Evolutionary conservation across 2,888 invertebrate genomes (phyloP), one percentile per base, ranked within the genome.

Genomic region (Pinctada fucata): DNA sequence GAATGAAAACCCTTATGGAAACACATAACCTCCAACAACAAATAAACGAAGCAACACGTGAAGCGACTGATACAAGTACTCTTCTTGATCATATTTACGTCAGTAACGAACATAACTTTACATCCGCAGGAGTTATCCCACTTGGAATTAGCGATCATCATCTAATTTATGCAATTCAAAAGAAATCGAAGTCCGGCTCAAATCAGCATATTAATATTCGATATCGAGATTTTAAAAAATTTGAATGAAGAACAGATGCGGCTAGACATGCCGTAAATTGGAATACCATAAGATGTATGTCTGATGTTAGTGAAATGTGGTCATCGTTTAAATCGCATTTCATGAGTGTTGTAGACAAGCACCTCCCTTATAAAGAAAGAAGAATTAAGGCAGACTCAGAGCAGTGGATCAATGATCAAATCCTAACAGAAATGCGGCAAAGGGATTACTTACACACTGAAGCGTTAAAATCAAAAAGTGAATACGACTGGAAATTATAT

Each of bases 71-170:
- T n/a, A n/a, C n/a, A 31, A 47, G 45, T 31, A 69, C 63, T 8
- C 58, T 63, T 4, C 68, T 75, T n/a, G 69, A 75, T 48, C 69
- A 75, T n/a, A 69, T 75, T 31, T 75, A 58, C 47, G 75, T 75
- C 4, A 52, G 52, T 66, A 68, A 48, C 70, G 5, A 50, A 6
- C 50, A 10, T 3, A n/a, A n/a, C n/a, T 6, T n/a, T 52, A 49
- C 6, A 8, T 52, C 58, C 6, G 4, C 6, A n/a, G 51, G 70
- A 10, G 51, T 2, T n/a, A n/a, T 50, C 31, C 16, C 3, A 10
- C n/a, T 75, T 31, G 66, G 75, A 8, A 66, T 75, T 1, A 75
- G 75, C 48, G 75, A 68, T 52, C 69, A 75, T 58, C 68, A 69
- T 58, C n/a, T 68, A 63, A 58, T 52, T 47, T 58, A 75, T 69